phyloP scores from a whole-genome alignment of 2,113 vertebrate genomes.

The Saguinus imperator region DNA sequence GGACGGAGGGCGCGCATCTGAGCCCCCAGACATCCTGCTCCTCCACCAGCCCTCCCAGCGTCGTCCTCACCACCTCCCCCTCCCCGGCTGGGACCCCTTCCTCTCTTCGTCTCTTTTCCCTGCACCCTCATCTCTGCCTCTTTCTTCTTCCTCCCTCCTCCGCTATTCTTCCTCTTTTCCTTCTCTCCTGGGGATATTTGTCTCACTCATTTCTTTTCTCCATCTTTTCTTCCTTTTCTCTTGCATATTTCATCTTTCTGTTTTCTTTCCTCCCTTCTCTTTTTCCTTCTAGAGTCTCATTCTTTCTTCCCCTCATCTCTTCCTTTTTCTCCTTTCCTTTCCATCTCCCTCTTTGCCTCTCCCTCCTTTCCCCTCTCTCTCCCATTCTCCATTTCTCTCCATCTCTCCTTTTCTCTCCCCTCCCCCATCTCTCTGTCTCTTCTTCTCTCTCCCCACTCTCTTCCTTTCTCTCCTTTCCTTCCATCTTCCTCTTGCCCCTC shows the following conservation, averaged over 20 bases:
- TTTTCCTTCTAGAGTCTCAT: neutral
- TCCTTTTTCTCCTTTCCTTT: neutral
- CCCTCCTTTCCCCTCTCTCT: too few species aligned
- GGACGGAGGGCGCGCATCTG: neutral
- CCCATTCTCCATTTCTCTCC: neutral
- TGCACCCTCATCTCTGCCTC: too few species aligned
- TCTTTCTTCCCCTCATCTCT: rapidly evolving
- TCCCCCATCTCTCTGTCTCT: neutral
- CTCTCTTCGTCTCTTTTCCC: too few species aligned
- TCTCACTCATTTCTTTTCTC: neutral
- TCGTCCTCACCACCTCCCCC: rapidly evolving
- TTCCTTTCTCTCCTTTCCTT: neutral
- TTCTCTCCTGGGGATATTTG: too few species aligned
- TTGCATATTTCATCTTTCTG: neutral
- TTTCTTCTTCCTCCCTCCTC: too few species aligned
- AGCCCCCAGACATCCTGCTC: neutral
- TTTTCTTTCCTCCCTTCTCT: neutral
- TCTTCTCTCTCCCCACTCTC: neutral
- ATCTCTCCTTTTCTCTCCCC: too few species aligned
- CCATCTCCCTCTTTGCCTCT: rapidly evolving
- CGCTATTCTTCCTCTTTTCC: neutral
- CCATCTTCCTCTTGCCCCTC: neutral
- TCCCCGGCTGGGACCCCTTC: too few species aligned
- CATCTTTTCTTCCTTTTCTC: neutral
- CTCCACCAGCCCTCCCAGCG: neutral